These are phyloP conservation scores for Bostrychus sinensis DNA, from an alignment of 2,113 vertebrate species.

Conservation along the genomic window DNA sequence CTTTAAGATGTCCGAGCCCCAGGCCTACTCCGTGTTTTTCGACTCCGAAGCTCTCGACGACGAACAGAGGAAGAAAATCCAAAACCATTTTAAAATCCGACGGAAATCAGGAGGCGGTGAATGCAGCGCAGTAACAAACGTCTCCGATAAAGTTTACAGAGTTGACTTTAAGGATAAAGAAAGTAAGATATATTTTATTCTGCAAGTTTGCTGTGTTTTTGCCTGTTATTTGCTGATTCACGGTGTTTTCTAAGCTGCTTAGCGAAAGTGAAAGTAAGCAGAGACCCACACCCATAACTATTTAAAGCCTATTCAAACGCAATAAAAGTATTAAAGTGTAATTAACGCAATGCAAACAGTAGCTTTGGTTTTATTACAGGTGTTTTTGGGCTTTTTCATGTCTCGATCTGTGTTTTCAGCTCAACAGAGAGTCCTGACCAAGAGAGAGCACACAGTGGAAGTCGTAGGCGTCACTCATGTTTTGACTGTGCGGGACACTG, in stretches of 20 bases:
- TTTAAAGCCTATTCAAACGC: no score
- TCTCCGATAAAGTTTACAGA: slow-evolving; percentile 14
- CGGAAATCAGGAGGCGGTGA: slow-evolving; percentile 68
- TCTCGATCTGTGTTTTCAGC: slow-evolving; percentile 17
- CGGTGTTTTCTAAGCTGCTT: neutral
- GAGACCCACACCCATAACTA: no score
- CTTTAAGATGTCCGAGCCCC: slow-evolving; percentile 1
- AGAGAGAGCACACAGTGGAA: slow-evolving; percentile 27
- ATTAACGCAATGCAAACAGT: no score
- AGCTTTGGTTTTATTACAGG: neutral
- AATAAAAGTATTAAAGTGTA: no score
- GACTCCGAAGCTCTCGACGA: slow-evolving; percentile 8
- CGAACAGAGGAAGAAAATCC: slow-evolving; percentile 9
- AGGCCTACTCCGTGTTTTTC: slow-evolving; percentile 39
- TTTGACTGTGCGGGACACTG: slow-evolving; percentile 28
- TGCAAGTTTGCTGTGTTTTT: neutral
- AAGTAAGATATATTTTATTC: slow-evolving; percentile 23
- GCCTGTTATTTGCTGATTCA: neutral
- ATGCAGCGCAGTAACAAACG: slow-evolving; percentile 17
- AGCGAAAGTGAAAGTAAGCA: neutral
- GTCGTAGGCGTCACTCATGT: slow-evolving; percentile 9
- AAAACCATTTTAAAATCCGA: slow-evolving; percentile 36
- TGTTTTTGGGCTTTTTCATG: neutral
- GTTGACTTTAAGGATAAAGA: slow-evolving; percentile 42
- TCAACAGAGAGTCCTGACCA: slow-evolving; percentile 58